Conservation (phyloP, 2,113 vertebrate genomes). For the Entomyzon cyanotis region DNA sequence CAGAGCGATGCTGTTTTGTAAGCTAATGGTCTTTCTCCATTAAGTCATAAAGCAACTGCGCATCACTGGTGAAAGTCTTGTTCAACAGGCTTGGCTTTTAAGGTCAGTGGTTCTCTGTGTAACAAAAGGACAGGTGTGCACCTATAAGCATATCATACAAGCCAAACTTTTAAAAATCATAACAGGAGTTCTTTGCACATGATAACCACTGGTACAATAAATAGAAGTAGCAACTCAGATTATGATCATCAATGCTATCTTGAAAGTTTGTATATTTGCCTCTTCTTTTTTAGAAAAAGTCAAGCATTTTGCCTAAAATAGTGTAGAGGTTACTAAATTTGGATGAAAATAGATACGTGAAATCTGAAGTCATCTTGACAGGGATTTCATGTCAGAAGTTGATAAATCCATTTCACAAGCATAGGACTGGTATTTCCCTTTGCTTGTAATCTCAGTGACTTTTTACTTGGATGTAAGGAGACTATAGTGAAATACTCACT, state of each 20-base stretch:
- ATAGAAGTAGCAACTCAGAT: neutral
- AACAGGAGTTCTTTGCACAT: neutral
- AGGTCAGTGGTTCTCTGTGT: conserved; percentile 7
- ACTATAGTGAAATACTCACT: neutral
- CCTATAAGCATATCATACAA: neutral
- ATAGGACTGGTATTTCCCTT: neutral
- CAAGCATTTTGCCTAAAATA: neutral
- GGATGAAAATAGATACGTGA: neutral
- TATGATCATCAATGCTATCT: neutral
- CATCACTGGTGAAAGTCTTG: conserved; percentile 37
- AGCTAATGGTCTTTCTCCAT: conserved; percentile 39
- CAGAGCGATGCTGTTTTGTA: neutral
- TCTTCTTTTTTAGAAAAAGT: neutral
- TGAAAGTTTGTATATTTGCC: neutral
- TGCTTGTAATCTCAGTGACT: neutral
- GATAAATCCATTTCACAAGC: neutral
- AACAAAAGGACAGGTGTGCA: neutral
- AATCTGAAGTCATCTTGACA: neutral
- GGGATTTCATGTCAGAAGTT: neutral
- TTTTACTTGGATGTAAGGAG: neutral
- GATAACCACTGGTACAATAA: neutral
- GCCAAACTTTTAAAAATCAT: neutral
- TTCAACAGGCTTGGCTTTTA: conserved; percentile 7
- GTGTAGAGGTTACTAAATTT: neutral
- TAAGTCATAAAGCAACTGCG: conserved; percentile 3